Evolutionary conservation across 2,797 vertebrate genomes (phyloP), one percentile per base, ranked within the genome.

Genomic region (Anomalospiza imberbis): DNA sequence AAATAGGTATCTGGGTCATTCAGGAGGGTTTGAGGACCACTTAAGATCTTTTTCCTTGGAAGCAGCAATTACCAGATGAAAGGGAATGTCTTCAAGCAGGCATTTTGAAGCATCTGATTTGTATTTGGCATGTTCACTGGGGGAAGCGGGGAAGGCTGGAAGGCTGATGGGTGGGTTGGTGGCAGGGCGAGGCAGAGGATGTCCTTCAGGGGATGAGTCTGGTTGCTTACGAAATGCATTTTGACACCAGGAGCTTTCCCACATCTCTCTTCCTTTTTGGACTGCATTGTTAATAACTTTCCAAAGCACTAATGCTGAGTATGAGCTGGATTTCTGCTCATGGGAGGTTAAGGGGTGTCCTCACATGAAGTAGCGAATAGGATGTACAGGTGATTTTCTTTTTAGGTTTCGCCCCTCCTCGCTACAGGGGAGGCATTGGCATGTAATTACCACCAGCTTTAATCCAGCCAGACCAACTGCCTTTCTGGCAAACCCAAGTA

Each of bases 61-160:
- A 94, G 77, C 57, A 77, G 89, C 87, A 91, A 60, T 96, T 94
- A 82, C 38, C 57, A 91, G 89, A 93, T 94, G 92, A 91, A 94
- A 94, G 77, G 68, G 55, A 88, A 89, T 12, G 7, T 88, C 88
- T 94, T 88, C 12, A 3, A 81, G 50, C 36, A 51, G 71, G 67
- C 45, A 0, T 65, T 90, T 71, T 42, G 42, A 53, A 91, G 45
- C 85, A 88, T 95, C 80, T 94, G 88, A 44, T 95, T 88, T 82
- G 71, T 70, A 34, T 94, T 96, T 76, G 13, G 21, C 4, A 7
- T 2, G 0, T 48, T 62, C 6, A 2, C 86, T 73, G 50, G 63
- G 74, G 70, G 67, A 78, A 71, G 50, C 2, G 0, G 31, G 60
- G 67, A 57, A 48, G 89, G 72, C 78, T 61, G 47, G 79, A 84